Evolutionary conservation across 2,797 vertebrate species (phyloP).

Genomic region (Macroramphosus scolopax): DNA sequence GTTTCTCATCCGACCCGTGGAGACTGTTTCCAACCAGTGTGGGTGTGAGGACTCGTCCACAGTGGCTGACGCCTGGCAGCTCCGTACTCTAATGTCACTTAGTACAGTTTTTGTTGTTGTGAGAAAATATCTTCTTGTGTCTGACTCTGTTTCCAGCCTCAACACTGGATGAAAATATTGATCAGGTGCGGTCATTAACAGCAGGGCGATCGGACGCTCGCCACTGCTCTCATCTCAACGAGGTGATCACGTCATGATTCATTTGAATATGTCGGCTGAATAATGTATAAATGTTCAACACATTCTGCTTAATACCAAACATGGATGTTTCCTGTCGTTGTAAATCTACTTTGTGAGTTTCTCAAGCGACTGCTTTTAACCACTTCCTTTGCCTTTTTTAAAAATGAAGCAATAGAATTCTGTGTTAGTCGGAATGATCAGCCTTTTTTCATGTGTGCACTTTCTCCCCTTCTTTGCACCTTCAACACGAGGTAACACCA

Average conservation of each 20-base stretch:
- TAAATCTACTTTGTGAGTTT: slow-evolving; percentile 20
- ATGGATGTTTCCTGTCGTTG: slow-evolving; percentile 12
- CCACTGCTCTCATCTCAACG: too few relatives aligned
- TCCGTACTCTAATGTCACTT: slow-evolving; percentile 11
- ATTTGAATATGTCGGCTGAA: too few relatives aligned
- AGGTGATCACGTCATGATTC: too few relatives aligned
- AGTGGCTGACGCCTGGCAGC: slow-evolving; percentile 9
- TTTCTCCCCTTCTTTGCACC: slow-evolving; percentile 33
- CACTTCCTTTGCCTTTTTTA: slow-evolving; percentile 45
- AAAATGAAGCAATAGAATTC: slow-evolving; percentile 51
- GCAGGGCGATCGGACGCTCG: too few relatives aligned
- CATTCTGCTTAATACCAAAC: slow-evolving; percentile 12
- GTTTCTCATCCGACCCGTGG: slow-evolving; percentile 44
- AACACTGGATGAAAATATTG: slow-evolving; percentile 20
- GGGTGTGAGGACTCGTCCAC: slow-evolving; percentile 18
- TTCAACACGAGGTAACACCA: slow-evolving; percentile 35
- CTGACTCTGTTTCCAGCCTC: slow-evolving; percentile 22
- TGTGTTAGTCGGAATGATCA: slow-evolving; percentile 4
- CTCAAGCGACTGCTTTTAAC: slow-evolving; percentile 27
- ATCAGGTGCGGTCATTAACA: background rate
- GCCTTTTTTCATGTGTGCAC: slow-evolving; percentile 2
- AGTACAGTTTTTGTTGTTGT: slow-evolving; percentile 10
- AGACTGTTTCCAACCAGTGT: slow-evolving; percentile 25
- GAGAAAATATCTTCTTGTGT: slow-evolving; percentile 16
- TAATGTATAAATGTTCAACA: too few relatives aligned